Evolutionary conservation across 1,140 invertebrate genomes (phyloP).

Genomic region (Trichonephila inaurata): DNA sequence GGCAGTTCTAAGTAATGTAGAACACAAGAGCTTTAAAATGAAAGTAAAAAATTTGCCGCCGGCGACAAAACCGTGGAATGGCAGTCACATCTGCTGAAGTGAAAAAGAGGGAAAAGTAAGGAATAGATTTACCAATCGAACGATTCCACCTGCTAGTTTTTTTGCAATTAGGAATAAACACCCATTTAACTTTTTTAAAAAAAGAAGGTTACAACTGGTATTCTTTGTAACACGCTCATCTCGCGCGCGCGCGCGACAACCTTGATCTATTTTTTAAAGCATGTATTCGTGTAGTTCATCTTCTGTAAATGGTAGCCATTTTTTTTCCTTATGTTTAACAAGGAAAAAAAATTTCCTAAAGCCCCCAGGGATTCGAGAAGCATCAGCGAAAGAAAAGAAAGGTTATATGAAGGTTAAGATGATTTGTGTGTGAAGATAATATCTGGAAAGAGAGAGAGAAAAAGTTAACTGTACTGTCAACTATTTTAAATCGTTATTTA

Average conservation of each 20-base stretch:
- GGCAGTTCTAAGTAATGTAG: not conserved
- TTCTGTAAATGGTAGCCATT: not conserved
- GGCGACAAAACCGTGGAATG: not conserved
- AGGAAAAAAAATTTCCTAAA: not conserved
- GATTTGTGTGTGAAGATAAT: not conserved
- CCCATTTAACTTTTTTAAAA: not conserved
- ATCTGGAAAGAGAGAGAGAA: no score
- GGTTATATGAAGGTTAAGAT: conserved; percentile 16
- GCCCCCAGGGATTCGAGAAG: not conserved
- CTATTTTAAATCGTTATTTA: no score
- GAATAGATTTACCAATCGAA: not conserved
- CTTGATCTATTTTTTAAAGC: conserved; percentile 14
- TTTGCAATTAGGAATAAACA: not conserved
- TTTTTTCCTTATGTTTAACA: not conserved
- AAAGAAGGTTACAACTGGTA: not conserved
- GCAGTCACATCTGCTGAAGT: not conserved
- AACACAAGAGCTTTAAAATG: not conserved
- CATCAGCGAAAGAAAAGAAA: not conserved
- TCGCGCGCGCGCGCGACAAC: no score
- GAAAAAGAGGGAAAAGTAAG: not conserved
- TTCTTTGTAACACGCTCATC: not conserved
- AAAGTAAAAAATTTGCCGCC: not conserved
- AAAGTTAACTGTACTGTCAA: no score
- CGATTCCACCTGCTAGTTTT: not conserved
- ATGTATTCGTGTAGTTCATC: not conserved